These are phyloP conservation scores for Toxotes jaculatrix DNA, from an alignment of 2,113 vertebrate genomes.

Conservation along the genomic window DNA sequence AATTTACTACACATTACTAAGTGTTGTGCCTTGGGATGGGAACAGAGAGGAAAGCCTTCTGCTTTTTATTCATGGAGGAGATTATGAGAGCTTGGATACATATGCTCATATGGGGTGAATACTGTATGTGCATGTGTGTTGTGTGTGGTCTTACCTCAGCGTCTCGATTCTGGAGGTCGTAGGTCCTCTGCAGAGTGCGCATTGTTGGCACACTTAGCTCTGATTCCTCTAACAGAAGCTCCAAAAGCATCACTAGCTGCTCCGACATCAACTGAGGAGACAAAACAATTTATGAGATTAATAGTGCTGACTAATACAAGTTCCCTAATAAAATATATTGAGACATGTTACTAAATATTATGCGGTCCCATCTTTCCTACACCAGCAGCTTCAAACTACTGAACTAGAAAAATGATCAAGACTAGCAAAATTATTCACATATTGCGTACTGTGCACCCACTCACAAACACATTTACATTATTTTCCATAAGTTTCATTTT, in stretches of 20 bases:
- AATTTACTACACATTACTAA: conserved; percentile 72
- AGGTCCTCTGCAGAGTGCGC: conserved; percentile 84
- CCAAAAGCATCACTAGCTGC: conserved; percentile 94
- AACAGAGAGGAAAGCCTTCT: conserved; percentile 34
- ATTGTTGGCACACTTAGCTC: conserved; percentile 83
- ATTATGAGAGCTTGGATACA: conserved; percentile 28
- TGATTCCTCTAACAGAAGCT: conserved; percentile 89
- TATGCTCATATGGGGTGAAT: conserved; percentile 10
- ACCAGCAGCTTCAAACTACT: conserved; percentile 34
- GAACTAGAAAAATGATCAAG: conserved; percentile 35
- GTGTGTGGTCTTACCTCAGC: conserved; percentile 89
- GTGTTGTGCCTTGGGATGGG: conserved; percentile 29
- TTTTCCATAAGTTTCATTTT: conserved; percentile 69
- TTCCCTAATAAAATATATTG: conserved; percentile 22
- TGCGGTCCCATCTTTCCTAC: conserved; percentile 21
- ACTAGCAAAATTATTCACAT: conserved; percentile 39
- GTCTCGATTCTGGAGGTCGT: conserved; percentile 87
- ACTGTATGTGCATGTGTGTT: not conserved
- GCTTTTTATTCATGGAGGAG: conserved; percentile 49
- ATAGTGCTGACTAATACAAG: conserved; percentile 23
- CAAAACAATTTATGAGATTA: conserved; percentile 61
- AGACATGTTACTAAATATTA: conserved; percentile 39
- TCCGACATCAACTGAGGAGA: conserved; percentile 90
- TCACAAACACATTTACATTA: conserved; percentile 50
- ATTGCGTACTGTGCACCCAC: conserved; percentile 18